Percentiles rank a stretch among this genome's conserved stretches.
Evolutionary conservation across 2,888 invertebrate genomes (phyloP).

Genomic region (Osmoderma eremita): DNA sequence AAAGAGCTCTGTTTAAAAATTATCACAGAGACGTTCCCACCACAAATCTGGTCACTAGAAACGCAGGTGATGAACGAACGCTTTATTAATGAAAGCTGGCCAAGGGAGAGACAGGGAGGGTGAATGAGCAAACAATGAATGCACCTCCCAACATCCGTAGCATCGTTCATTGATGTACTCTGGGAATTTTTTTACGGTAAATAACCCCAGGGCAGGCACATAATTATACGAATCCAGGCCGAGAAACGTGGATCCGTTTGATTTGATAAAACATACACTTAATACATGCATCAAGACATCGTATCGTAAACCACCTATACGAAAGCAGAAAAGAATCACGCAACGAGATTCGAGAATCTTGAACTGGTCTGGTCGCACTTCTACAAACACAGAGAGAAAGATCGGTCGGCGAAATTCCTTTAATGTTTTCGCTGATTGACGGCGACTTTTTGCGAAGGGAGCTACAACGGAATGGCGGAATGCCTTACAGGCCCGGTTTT

Average conservation of each 20-base stretch:
- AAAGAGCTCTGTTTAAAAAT: no score
- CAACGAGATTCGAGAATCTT: conserved; percentile 10
- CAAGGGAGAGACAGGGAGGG: no score
- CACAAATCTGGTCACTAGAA: no score
- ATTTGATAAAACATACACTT: conserved; percentile 3
- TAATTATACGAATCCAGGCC: background rate
- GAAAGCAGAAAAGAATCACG: background rate
- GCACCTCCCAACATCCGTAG: background rate
- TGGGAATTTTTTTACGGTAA: conserved; percentile 11
- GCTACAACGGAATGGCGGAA: background rate
- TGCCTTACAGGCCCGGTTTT: conserved; percentile 10
- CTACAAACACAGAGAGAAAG: background rate
- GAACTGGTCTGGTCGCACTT: background rate
- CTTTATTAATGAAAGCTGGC: no score
- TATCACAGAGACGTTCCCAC: no score
- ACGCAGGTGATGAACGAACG: no score
- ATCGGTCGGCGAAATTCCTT: conserved; percentile 24
- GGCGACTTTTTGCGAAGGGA: conserved; percentile 22
- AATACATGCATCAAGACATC: no score
- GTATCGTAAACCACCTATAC: no score
- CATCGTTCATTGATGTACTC: background rate
- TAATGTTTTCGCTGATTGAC: conserved; percentile 33
- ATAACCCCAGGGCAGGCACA: background rate
- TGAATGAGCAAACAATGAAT: no score
- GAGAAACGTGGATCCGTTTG: background rate